Evolutionary conservation across 2,888 invertebrate genomes (phyloP).

Genomic region (Stenichneumon culpator): DNA sequence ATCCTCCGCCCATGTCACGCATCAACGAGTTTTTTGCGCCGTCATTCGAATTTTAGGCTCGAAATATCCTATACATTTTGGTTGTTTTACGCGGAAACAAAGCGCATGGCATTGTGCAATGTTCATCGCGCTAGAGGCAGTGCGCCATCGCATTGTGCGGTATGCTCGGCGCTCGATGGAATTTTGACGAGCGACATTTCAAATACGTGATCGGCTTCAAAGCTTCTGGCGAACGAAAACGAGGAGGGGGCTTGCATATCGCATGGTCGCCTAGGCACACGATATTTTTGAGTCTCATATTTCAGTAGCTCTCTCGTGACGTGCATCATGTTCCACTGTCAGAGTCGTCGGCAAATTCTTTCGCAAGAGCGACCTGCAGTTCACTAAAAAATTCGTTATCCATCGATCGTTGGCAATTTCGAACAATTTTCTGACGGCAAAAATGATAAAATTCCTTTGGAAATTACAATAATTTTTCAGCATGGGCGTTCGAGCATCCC

Average conservation of each 20-base stretch:
- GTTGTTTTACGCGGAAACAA: not conserved
- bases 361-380: not conserved
- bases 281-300: constrained; percentile 8
- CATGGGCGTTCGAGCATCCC: not conserved
- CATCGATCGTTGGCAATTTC: not conserved
- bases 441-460: too few species aligned
- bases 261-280: constrained; percentile 13
- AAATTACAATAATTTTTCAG: not conserved
- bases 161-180: constrained; percentile 61
- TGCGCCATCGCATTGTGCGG: constrained; percentile 18
- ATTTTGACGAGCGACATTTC: constrained; percentile 75
- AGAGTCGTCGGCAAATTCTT: not conserved
- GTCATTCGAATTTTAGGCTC: not conserved
- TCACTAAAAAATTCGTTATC: not conserved
- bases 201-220: constrained; percentile 65
- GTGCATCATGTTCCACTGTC: constrained; percentile 6
- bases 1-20: not conserved
- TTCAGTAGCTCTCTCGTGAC: constrained; percentile 3
- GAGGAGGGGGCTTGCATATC: not conserved
- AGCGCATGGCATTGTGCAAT: not conserved
- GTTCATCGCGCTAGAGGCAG: constrained; percentile 1
- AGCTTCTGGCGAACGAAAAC: constrained; percentile 61
- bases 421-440: too few species aligned
- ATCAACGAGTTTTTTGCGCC: not conserved
- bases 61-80: not conserved